Percentiles rank a stretch among this genome's conserved stretches.
Conservation (phyloP, 2,888 invertebrate species). For the Athrips mouffetella region DNA sequence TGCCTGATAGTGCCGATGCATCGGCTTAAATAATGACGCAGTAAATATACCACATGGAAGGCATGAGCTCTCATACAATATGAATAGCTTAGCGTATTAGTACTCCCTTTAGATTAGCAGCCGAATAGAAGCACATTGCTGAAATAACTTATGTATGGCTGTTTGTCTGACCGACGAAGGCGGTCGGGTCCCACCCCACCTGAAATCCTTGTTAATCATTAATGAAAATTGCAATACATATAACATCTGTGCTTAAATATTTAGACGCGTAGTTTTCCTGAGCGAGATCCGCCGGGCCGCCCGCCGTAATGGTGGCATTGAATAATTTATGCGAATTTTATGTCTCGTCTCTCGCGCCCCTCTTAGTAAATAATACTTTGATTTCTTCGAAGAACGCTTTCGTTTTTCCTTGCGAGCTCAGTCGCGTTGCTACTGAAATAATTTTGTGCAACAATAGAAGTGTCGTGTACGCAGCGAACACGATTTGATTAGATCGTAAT, state of each 20-base stretch:
- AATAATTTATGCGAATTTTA: conserved; percentile 73
- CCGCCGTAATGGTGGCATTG: conserved; percentile 60
- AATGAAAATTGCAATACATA: conserved; percentile 77
- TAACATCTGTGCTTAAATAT: conserved; percentile 71
- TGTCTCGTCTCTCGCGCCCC: conserved; percentile 58
- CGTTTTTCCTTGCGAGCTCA: conserved; percentile 17
- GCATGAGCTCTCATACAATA: conserved; percentile 48
- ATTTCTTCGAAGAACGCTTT: conserved; percentile 40
- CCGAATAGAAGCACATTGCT: conserved; percentile 45
- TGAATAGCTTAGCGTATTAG: conserved; percentile 51
- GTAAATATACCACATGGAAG: conserved; percentile 46
- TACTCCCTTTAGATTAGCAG: conserved; percentile 57
- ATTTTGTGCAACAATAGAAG: not conserved
- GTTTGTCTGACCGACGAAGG: conserved; percentile 43
- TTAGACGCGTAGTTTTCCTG: conserved; percentile 65
- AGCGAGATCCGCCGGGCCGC: conserved; percentile 42
- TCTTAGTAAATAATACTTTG: conserved; percentile 60
- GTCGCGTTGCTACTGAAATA: not conserved
- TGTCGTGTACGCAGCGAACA: too few species aligned
- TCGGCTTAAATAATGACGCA: conserved; percentile 36
- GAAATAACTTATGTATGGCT: conserved; percentile 57
- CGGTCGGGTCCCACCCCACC: conserved; percentile 47
- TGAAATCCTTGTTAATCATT: conserved; percentile 66
- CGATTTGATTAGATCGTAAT: not conserved
- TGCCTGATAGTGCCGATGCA: conserved; percentile 28